Percentiles rank a stretch among this genome's conserved stretches.
These are phyloP conservation scores for Hylia prasina DNA, from an alignment of 2,113 vertebrate species.

Conservation along the genomic window DNA sequence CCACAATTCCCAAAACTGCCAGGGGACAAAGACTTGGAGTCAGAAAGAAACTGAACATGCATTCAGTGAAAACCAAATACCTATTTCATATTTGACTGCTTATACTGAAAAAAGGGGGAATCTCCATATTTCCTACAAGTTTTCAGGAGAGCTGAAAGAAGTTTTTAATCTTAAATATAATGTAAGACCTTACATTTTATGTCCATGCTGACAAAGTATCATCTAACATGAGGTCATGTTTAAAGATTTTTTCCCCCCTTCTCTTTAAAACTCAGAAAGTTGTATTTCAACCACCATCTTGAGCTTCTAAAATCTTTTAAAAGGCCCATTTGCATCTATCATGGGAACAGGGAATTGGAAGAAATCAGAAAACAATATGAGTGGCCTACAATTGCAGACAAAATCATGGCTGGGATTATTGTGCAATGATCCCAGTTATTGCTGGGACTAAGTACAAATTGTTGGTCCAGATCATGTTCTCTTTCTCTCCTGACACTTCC, in stretches of 20 bases:
- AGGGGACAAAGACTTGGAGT: accelerated
- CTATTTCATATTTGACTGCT: neutral
- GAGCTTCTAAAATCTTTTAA: neutral
- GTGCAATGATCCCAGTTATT: neutral
- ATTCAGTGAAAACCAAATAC: neutral
- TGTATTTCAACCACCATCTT: neutral
- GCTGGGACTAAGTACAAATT: neutral
- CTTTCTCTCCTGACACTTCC: neutral
- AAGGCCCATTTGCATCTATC: neutral
- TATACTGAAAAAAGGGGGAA: neutral
- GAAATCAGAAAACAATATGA: neutral
- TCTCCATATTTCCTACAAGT: neutral
- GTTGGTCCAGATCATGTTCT: neutral
- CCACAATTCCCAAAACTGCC: neutral
- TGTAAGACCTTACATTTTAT: neutral
- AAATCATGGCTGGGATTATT: neutral
- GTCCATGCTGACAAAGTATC: neutral
- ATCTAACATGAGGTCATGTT: neutral
- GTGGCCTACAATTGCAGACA: neutral
- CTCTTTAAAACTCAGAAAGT: neutral
- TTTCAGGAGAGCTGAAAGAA: neutral
- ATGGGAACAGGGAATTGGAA: neutral
- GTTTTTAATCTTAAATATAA: neutral
- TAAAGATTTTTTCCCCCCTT: neutral
- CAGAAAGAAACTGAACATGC: neutral